Conservation (phyloP, 2,797 vertebrate genomes). For the Cichlasoma orientale region DNA sequence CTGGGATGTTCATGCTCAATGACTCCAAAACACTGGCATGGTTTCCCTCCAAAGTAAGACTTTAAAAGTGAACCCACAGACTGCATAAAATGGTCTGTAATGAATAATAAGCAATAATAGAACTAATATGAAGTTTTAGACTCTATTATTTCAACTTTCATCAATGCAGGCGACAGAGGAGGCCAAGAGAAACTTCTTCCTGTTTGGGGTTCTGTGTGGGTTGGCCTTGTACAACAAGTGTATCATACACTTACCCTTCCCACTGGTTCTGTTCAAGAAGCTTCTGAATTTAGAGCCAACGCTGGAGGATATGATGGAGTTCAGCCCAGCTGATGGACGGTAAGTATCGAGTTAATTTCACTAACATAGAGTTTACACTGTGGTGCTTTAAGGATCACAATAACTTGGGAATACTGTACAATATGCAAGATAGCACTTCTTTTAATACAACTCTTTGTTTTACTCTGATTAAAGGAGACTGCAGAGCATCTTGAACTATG, state of each 20-base stretch:
- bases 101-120: not conserved
- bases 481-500: slow-evolving; percentile 82
- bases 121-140: not conserved
- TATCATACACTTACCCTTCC: slow-evolving; percentile 91
- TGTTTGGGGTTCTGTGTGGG: slow-evolving; percentile 92
- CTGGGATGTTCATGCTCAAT: slow-evolving; percentile 88
- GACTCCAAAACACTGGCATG: slow-evolving; percentile 89
- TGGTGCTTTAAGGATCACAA: not conserved
- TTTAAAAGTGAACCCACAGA: not conserved
- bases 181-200: slow-evolving; percentile 82
- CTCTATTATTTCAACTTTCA: not conserved
- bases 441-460: not conserved
- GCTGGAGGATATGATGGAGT: slow-evolving; percentile 89
- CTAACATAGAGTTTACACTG: not conserved
- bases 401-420: not conserved
- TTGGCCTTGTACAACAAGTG: slow-evolving; percentile 91
- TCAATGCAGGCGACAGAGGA: slow-evolving; percentile 82
- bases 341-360: slow-evolving; percentile 22
- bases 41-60: slow-evolving; percentile 89
- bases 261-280: slow-evolving; percentile 94
- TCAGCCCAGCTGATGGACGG: slow-evolving; percentile 83
- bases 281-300: slow-evolving; percentile 85
- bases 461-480: slow-evolving; percentile 78
- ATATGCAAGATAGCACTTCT: not conserved
- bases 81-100: accelerated